Conservation (phyloP, 2,113 vertebrate species). For the Upupa epops region DNA sequence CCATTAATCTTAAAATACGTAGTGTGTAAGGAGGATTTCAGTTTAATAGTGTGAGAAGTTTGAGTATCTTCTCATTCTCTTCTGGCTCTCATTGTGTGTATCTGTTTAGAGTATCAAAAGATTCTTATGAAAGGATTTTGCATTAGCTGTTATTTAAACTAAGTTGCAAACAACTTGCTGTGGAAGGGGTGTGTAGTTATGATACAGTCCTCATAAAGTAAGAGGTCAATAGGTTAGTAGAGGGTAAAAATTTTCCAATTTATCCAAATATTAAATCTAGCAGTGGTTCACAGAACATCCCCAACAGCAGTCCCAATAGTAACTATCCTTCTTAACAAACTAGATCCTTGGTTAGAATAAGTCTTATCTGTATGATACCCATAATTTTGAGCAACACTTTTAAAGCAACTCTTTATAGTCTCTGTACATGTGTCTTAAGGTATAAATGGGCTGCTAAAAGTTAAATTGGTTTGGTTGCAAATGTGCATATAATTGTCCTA, state of each 20-base stretch:
- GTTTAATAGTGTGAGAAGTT: neutral
- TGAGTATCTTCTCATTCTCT: neutral
- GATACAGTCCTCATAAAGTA: neutral
- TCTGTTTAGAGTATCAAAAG: neutral
- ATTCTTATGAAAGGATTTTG: neutral
- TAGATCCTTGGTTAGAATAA: neutral
- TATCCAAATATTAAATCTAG: neutral
- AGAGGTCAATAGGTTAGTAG: neutral
- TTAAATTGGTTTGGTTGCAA: neutral
- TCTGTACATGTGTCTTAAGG: neutral
- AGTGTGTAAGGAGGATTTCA: neutral
- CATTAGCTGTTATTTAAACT: accelerated
- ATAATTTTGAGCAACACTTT: neutral
- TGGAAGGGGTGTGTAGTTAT: neutral
- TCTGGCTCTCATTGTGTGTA: neutral
- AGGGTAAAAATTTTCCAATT: neutral
- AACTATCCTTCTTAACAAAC: neutral
- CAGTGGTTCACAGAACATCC: neutral
- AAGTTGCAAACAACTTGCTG: neutral
- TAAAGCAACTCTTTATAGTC: neutral
- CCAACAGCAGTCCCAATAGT: neutral
- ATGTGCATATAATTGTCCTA: neutral
- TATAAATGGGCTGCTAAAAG: neutral
- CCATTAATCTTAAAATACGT: neutral
- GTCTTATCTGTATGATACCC: neutral